These are phyloP conservation scores for Neelides sp. DNA, from an alignment of 1,140 invertebrate species.

Conservation along the genomic window DNA sequence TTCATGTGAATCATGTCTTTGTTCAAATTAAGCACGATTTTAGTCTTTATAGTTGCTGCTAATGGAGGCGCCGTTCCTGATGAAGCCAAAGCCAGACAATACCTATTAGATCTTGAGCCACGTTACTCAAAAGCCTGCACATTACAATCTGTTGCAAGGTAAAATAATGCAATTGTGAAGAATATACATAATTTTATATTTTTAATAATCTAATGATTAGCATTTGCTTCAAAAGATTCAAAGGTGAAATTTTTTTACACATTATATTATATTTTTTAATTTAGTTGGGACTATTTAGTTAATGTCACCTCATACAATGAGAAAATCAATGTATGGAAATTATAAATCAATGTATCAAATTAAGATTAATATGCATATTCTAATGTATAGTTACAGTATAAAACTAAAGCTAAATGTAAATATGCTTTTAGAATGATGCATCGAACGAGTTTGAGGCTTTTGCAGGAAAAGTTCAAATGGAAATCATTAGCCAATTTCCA, in stretches of 20 bases:
- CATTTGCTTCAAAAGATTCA: no score
- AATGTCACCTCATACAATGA: slow-evolving; percentile 8
- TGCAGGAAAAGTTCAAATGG: slow-evolving; percentile 4
- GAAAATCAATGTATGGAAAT: slow-evolving; percentile 1
- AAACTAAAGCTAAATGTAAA: not conserved
- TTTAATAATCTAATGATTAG: no score
- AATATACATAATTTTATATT: no score
- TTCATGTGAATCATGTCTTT: no score
- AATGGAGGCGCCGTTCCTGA: no score
- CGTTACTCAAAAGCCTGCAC: slow-evolving; percentile 7
- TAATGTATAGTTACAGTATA: not conserved
- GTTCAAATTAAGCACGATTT: no score
- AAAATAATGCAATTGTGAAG: no score
- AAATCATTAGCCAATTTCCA: slow-evolving; percentile 12
- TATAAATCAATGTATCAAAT: not conserved
- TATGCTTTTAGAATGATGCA: not conserved
- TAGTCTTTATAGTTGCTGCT: no score
- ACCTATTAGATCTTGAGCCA: slow-evolving; percentile 8
- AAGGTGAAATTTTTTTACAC: no score
- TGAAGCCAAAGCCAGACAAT: slow-evolving; percentile 1
- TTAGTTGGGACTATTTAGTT: slow-evolving; percentile 7
- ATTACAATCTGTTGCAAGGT: not conserved
- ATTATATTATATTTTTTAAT: no score
- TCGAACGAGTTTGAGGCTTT: slow-evolving; percentile 3
- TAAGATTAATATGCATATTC: not conserved